phyloP scores from a whole-genome alignment of 1,140 invertebrate genomes.

The Ruditapes philippinarum region DNA sequence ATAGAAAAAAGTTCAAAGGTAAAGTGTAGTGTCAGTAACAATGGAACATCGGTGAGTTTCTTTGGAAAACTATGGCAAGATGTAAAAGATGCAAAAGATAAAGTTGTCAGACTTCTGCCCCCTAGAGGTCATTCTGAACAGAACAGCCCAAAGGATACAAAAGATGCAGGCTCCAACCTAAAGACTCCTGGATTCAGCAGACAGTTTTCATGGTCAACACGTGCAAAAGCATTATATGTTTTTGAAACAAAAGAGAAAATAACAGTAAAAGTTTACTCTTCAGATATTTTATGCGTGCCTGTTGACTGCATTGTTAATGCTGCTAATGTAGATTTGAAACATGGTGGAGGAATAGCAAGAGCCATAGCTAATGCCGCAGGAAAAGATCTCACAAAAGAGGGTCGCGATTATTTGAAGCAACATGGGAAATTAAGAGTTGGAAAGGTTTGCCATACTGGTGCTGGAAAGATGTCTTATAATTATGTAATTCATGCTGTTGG shows the following conservation, averaged over 20 bases:
- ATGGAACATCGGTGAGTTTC: not conserved
- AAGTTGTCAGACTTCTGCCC: not conserved
- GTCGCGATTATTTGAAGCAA: not conserved
- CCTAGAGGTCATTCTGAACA: not conserved
- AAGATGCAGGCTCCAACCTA: no score
- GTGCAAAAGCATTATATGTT: no score
- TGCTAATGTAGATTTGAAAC: constrained; percentile 17
- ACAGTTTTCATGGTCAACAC: not conserved
- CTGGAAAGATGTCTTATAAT: constrained; percentile 46
- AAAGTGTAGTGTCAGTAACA: not conserved
- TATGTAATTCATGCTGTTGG: constrained; percentile 65
- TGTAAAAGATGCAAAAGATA: not conserved
- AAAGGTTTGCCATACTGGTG: not conserved
- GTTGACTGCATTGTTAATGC: constrained; percentile 60
- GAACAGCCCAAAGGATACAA: no score
- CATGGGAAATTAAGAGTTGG: not conserved
- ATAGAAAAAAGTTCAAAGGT: not conserved
- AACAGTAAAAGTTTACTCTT: constrained; percentile 86
- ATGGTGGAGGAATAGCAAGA: constrained; percentile 35
- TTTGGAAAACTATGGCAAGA: not conserved
- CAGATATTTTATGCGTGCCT: constrained; percentile 90
- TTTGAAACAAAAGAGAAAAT: constrained; percentile 48
- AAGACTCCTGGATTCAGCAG: no score
- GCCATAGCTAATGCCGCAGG: constrained; percentile 54
- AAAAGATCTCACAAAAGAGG: constrained; percentile 4